These are phyloP conservation scores for Lysandra bellargus DNA, from an alignment of 2,888 invertebrate species.

Conservation along the genomic window DNA sequence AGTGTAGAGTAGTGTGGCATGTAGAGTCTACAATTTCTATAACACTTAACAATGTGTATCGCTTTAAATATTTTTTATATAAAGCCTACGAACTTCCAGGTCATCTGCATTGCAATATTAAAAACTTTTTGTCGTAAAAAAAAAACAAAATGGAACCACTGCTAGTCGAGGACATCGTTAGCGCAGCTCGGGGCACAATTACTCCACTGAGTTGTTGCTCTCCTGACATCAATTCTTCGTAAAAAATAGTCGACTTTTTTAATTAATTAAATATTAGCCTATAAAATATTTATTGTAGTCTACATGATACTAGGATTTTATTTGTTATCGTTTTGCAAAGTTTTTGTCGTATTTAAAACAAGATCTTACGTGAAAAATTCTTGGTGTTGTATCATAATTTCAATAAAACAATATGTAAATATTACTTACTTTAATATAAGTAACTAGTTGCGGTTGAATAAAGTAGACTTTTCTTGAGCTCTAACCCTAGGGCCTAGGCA, in stretches of 20 bases:
- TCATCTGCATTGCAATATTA: conserved; percentile 4
- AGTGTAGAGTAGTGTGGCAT: too few relatives aligned
- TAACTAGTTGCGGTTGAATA: too few relatives aligned
- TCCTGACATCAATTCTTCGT: conserved; percentile 13
- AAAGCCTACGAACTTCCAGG: not conserved
- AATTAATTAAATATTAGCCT: not conserved
- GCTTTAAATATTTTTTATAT: not conserved
- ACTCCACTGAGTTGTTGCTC: conserved; percentile 18
- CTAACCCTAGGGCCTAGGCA: too few relatives aligned
- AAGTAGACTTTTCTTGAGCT: too few relatives aligned
- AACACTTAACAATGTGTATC: not conserved
- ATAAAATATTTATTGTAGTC: not conserved
- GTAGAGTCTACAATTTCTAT: not conserved
- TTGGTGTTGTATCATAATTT: not conserved
- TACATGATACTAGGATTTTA: not conserved
- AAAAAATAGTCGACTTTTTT: not conserved
- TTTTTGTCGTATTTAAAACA: not conserved
- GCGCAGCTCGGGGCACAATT: conserved; percentile 19
- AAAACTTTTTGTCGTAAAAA: conserved; percentile 2
- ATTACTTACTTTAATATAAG: not conserved
- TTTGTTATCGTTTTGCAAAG: not conserved
- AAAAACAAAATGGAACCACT: conserved; percentile 20
- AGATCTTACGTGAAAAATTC: not conserved
- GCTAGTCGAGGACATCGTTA: conserved; percentile 17
- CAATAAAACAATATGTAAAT: not conserved